Conservation (phyloP, 2,888 invertebrate species). For the Ochlodes sylvanus region DNA sequence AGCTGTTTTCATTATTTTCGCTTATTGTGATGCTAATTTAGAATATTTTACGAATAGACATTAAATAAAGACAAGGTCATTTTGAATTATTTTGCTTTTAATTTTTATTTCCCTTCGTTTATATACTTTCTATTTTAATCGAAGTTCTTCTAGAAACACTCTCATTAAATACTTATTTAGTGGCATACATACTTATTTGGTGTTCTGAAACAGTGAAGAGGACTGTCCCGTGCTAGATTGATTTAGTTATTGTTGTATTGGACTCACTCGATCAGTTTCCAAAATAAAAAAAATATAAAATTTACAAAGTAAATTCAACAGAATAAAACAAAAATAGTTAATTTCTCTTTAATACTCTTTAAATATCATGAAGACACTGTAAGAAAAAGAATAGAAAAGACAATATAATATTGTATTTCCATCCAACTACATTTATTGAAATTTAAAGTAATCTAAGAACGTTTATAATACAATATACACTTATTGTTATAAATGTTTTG, state of each 20-base stretch:
- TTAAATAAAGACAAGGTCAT: slow-evolving; percentile 78
- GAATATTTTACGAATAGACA: slow-evolving; percentile 76
- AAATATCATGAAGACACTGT: not conserved
- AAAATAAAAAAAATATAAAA: no score
- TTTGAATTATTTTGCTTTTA: slow-evolving; percentile 65
- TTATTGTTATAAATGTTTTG: slow-evolving; percentile 6
- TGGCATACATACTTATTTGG: no score
- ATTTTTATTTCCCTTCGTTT: slow-evolving; percentile 50
- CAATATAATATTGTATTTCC: slow-evolving; percentile 25
- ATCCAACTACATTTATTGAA: slow-evolving; percentile 14
- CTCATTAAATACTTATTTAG: no score
- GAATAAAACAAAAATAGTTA: no score
- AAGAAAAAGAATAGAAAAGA: not conserved
- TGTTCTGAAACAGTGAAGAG: no score
- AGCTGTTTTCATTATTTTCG: slow-evolving; percentile 64
- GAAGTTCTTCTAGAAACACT: no score
- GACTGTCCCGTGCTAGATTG: no score
- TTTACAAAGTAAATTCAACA: not conserved
- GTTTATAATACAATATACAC: slow-evolving; percentile 16
- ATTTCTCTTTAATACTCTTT: no score
- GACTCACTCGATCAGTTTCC: no score
- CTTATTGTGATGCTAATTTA: slow-evolving; percentile 81
- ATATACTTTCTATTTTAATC: slow-evolving; percentile 3
- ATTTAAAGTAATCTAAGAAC: not conserved
- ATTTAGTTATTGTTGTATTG: no score